phyloP scores from a whole-genome alignment of 2,797 vertebrate species.

The Ptychobarbus kaznakovi region DNA sequence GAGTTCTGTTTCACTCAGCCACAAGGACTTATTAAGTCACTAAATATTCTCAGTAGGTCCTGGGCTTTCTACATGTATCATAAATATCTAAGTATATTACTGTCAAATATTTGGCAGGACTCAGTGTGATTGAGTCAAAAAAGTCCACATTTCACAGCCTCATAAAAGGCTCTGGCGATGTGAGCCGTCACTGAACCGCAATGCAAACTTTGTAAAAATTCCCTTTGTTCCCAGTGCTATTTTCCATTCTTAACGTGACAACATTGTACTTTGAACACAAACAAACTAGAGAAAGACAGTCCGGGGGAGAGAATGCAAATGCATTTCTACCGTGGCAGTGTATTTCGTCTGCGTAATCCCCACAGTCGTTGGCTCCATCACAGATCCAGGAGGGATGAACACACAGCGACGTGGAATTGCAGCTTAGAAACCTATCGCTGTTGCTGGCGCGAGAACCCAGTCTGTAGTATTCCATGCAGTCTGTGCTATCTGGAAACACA shows the following conservation, averaged over 20 bases:
- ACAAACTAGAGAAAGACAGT: conserved; percentile 10
- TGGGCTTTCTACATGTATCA: conserved; percentile 6
- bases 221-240: background rate
- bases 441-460: conserved; percentile 83
- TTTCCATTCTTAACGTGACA: conserved; percentile 17
- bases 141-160: background rate
- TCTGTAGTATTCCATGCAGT: conserved; percentile 93
- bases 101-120: conserved; percentile 29
- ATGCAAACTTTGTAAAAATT: conserved; percentile 24
- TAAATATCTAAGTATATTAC: conserved; percentile 23
- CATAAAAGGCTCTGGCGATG: background rate
- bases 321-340: conserved; percentile 83
- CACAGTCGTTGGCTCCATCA: conserved; percentile 95
- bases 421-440: conserved; percentile 85
- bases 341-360: conserved; percentile 93
- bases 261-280: conserved; percentile 22
- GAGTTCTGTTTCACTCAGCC: background rate
- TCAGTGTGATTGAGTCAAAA: conserved; percentile 18
- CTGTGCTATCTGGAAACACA: conserved; percentile 84
- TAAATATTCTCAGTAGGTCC: conserved; percentile 17
- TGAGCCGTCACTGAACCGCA: background rate
- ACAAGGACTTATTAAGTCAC: conserved; percentile 3
- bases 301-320: background rate
- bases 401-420: conserved; percentile 96
- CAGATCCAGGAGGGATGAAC: conserved; percentile 95